Base-by-base conservation (phyloP, 2,888 invertebrate species). In the Sinelater perroti region DNA sequence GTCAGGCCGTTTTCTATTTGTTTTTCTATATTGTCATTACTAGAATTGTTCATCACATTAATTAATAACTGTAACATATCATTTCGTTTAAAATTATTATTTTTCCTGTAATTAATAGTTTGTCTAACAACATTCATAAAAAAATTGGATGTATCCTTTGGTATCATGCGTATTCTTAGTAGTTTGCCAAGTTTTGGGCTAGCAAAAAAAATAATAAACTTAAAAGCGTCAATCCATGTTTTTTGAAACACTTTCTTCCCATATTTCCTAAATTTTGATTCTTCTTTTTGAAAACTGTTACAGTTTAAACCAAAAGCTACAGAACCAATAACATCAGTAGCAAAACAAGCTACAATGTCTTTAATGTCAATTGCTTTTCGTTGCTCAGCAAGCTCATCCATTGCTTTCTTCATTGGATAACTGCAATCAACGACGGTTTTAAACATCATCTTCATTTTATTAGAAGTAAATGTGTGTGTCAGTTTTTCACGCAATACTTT, bases 401-500 rank as follows among this genome's bases (percentile, higher is more conserved):
- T 75, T 51, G 81, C 79, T 3, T 72, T 66, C 5, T 80, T 69
- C 30, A 85, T 75, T 46, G 80, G 78, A 7, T 79, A 74, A 0
- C 81, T 82, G 40, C 85, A 82, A 21, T 81, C 77, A 24, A 82
- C 79, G 8, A 87, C 78, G 0, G 83, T 79, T 0, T 78, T 78
- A 63, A 84, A 86, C 83, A 87, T 85, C 0, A 74, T 78, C 70
- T 84, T 87, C 54, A 88, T 75, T 71, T 87, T 87, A 3, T 84
- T 85, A 0, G 85, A 80, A 0, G 87, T 82, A 65, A 88, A 88
- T 0, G 83, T 80, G 0, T 87, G 84, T 0, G 86, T 81, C 66
- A 88, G 73, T 63, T 86, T 85, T 0, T 78, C 61, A 6, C 88
- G 78, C 18, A 87, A 70, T 14, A 75, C 78, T 64, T 80, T 85